Evolutionary conservation across 2,797 vertebrate species (phyloP).

Genomic region (Semaprochilodus insignis): DNA sequence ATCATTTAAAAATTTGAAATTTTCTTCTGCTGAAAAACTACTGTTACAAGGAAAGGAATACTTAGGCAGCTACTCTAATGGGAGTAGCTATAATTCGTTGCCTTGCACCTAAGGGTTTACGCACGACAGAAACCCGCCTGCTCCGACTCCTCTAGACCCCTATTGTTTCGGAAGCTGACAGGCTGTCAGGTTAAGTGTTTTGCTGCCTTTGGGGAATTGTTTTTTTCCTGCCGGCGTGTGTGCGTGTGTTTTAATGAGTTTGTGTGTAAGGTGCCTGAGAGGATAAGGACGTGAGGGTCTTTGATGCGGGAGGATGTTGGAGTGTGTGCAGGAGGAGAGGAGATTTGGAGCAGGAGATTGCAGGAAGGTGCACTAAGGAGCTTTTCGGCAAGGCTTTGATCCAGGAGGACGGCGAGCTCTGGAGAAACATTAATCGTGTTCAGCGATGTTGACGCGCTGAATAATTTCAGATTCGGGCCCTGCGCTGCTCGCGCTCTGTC

Average conservation of each 20-base stretch:
- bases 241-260: slow-evolving; percentile 54
- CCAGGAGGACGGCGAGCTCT: slow-evolving; percentile 33
- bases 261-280: slow-evolving; percentile 48
- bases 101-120: neutral
- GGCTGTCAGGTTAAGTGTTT: slow-evolving; percentile 55
- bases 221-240: slow-evolving; percentile 42
- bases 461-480: slow-evolving; percentile 53
- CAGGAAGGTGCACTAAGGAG: slow-evolving; percentile 54
- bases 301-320: slow-evolving; percentile 38
- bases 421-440: slow-evolving; percentile 56
- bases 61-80: neutral
- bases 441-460: slow-evolving; percentile 50
- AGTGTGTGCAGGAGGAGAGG: slow-evolving; percentile 40
- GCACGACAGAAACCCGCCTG: slow-evolving; percentile 29
- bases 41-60: neutral
- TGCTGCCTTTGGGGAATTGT: slow-evolving; percentile 53
- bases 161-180: slow-evolving; percentile 50
- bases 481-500: slow-evolving; percentile 26
- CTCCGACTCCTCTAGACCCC: slow-evolving; percentile 31
- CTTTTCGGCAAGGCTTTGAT: slow-evolving; percentile 60
- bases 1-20: neutral
- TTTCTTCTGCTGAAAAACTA: neutral
- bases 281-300: slow-evolving; percentile 52
- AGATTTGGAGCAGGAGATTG: slow-evolving; percentile 54
- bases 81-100: neutral